Percentiles rank a stretch among this genome's conserved stretches.
These are phyloP conservation scores for Paguma larvata DNA, from an alignment of 2,797 vertebrate species.

Conservation along the genomic window DNA sequence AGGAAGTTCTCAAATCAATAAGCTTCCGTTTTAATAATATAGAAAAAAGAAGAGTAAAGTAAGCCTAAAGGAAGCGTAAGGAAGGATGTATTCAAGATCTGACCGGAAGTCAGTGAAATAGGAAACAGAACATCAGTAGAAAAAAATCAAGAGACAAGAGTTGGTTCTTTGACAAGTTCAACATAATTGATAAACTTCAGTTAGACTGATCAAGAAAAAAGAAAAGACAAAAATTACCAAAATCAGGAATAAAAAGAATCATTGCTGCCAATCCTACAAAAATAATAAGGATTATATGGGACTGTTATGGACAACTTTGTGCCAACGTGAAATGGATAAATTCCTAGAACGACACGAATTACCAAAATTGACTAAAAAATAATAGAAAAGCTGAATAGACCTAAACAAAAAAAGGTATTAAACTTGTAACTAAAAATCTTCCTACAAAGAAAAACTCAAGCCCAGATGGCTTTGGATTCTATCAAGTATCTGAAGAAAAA, in stretches of 20 bases:
- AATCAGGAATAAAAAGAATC: background rate
- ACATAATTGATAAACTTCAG: background rate
- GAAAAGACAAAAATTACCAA: background rate
- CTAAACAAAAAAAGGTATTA: background rate
- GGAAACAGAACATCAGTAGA: background rate
- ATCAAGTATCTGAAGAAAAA: background rate
- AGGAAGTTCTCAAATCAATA: background rate
- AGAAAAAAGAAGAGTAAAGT: background rate
- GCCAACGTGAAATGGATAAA: background rate
- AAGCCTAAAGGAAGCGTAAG: background rate
- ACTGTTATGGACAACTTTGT: background rate
- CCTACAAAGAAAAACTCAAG: background rate
- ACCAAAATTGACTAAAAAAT: background rate
- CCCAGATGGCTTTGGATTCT: background rate
- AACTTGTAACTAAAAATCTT: background rate
- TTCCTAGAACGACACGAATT: background rate
- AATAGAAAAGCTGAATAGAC: background rate
- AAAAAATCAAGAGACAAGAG: background rate
- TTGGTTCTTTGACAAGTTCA: background rate
- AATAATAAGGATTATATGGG: background rate
- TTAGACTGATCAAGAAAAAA: background rate
- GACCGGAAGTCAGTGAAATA: background rate
- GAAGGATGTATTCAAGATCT: background rate
- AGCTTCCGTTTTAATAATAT: background rate
- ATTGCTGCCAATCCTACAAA: background rate